Evolutionary conservation across 23 tunicate genomes (phyloP).

Genomic region (Trididemnum clinides): DNA sequence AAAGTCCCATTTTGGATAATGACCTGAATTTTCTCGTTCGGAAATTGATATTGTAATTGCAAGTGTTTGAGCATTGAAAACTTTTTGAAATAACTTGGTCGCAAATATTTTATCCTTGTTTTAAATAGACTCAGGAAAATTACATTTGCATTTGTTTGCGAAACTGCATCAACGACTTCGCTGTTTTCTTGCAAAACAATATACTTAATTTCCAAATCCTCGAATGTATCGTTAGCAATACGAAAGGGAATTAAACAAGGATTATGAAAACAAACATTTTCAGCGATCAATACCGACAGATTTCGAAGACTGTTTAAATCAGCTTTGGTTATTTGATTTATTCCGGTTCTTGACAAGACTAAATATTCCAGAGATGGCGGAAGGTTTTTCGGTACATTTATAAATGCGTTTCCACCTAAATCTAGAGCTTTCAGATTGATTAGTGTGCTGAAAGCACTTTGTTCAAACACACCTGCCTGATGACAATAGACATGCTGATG

Average conservation of each 20-base stretch:
- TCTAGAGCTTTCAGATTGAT: neutral
- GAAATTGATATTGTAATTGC: neutral
- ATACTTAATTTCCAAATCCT: neutral
- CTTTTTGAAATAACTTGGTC: neutral
- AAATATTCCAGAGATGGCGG: slow-evolving; percentile 6
- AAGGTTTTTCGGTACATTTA: neutral
- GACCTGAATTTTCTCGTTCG: neutral
- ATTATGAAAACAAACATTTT: neutral
- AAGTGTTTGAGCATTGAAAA: neutral
- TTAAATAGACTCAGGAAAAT: neutral
- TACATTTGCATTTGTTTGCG: neutral
- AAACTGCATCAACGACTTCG: neutral
- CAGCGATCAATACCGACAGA: neutral
- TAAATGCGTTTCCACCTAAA: neutral
- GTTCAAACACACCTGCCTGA: neutral
- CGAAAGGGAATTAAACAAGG: neutral
- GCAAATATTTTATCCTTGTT: neutral
- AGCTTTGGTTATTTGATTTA: neutral
- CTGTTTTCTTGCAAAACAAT: neutral
- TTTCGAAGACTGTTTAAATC: neutral
- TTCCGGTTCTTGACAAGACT: neutral
- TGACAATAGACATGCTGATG: neutral
- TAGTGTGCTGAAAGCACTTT: neutral
- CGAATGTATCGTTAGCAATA: neutral
- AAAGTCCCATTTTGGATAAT: neutral